phyloP scores from a whole-genome alignment of 2,888 invertebrate species.

The Lydus trimaculatus region DNA sequence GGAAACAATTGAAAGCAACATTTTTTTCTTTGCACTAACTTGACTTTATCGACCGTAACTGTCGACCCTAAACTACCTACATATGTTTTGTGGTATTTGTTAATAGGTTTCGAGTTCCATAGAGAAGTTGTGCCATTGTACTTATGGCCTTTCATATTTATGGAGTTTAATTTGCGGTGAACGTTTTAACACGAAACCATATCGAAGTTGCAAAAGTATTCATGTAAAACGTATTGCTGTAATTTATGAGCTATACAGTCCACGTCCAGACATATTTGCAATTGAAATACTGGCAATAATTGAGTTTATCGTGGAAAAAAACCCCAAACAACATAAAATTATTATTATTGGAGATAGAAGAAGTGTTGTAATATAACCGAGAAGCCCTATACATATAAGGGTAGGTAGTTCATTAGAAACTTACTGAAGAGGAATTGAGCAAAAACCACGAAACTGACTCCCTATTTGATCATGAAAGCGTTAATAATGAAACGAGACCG shows the following conservation, averaged over 20 bases:
- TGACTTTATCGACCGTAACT: background rate
- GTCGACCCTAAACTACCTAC: constrained; percentile 6
- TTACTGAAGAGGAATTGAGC: constrained; percentile 25
- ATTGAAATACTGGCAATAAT: constrained; percentile 1
- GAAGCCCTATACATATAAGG: constrained; percentile 28
- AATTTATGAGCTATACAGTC: background rate
- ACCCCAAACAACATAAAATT: background rate
- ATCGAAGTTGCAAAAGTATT: constrained; percentile 7
- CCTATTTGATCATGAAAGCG: constrained; percentile 40
- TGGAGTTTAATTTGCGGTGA: constrained; percentile 6
- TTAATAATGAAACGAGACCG: constrained; percentile 39
- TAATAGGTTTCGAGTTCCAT: constrained; percentile 2
- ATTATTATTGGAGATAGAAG: background rate
- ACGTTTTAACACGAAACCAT: constrained; percentile 2
- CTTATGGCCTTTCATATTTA: background rate
- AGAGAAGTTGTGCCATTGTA: background rate
- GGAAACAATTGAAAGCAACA: background rate
- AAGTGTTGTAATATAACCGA: constrained; percentile 21
- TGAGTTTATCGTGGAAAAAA: background rate
- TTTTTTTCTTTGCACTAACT: background rate
- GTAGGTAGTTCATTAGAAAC: constrained; percentile 37
- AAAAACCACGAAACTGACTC: constrained; percentile 43
- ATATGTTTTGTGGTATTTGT: constrained; percentile 7
- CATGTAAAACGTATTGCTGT: background rate
- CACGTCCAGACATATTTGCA: background rate